Conservation (phyloP, 2,888 invertebrate genomes). For the Crossocerus cetratus region DNA sequence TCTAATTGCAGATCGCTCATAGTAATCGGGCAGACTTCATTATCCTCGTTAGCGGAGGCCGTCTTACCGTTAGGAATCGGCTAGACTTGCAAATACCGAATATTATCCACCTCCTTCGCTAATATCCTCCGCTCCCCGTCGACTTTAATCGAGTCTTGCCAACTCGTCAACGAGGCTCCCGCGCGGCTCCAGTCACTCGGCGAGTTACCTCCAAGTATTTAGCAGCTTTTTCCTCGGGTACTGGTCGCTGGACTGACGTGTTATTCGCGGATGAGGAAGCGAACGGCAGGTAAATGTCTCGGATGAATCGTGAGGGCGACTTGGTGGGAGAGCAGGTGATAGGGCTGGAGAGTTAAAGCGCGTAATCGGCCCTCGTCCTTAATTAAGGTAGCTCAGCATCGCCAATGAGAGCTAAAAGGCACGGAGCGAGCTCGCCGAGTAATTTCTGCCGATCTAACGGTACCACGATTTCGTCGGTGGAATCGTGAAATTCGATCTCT, state of each 20-base stretch:
- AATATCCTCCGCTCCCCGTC: conserved; percentile 24
- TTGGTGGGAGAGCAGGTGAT: conserved; percentile 19
- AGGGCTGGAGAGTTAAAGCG: conserved; percentile 13
- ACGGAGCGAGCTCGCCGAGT: conserved; percentile 23
- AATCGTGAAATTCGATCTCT: conserved; percentile 52
- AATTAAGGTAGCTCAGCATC: conserved; percentile 48
- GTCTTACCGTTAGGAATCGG: neutral
- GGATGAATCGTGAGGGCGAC: neutral
- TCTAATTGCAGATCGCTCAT: conserved; percentile 31
- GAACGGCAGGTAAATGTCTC: too few relatives aligned
- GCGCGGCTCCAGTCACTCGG: too few relatives aligned
- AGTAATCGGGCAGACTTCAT: conserved; percentile 21
- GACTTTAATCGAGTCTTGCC: conserved; percentile 18
- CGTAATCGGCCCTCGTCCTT: conserved; percentile 39
- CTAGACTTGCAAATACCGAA: too few relatives aligned
- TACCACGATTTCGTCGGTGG: conserved; percentile 47
- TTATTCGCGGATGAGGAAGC: too few relatives aligned
- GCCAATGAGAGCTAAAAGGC: conserved; percentile 33
- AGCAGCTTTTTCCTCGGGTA: neutral
- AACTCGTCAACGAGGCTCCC: neutral
- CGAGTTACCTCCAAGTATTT: too few relatives aligned
- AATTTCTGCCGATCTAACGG: conserved; percentile 55
- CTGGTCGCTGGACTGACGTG: too few relatives aligned
- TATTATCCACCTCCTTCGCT: neutral
- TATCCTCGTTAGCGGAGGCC: conserved; percentile 16